Percentiles rank a stretch among this genome's conserved stretches.
Conservation (phyloP, 1,140 invertebrate genomes). For the Anoplophora glabripennis region DNA sequence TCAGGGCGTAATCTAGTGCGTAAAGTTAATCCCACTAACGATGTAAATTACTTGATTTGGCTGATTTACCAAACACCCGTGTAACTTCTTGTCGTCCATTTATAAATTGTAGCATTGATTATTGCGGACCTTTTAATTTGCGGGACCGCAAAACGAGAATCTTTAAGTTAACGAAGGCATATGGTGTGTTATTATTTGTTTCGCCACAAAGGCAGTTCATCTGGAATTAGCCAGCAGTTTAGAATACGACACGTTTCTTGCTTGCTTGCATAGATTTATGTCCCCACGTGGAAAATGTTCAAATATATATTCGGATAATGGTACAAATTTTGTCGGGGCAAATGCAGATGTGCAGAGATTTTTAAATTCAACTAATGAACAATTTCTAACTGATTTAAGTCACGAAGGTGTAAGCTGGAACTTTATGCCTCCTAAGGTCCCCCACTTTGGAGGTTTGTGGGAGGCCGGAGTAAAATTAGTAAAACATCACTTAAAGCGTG, state of each 20-base stretch:
- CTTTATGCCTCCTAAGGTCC: no score
- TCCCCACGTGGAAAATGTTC: conserved; percentile 31
- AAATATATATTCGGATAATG: conserved; percentile 38
- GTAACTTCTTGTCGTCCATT: conserved; percentile 32
- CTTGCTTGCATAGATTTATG: conserved; percentile 46
- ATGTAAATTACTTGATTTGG: neutral
- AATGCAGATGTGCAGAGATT: conserved; percentile 8
- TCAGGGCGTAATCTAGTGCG: conserved; percentile 19
- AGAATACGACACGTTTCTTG: conserved; percentile 43
- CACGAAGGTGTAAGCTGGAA: no score
- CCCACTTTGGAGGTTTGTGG: no score
- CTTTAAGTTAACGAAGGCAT: conserved; percentile 35
- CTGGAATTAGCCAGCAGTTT: conserved; percentile 45
- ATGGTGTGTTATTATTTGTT: conserved; percentile 45
- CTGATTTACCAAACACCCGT: conserved; percentile 1
- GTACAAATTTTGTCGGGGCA: conserved; percentile 36
- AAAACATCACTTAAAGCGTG: no score
- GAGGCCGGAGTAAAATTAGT: no score
- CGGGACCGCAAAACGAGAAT: conserved; percentile 26
- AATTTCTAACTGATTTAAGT: no score
- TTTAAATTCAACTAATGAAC: no score
- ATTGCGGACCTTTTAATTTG: conserved; percentile 45
- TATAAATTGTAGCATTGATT: conserved; percentile 46
- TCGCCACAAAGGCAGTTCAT: conserved; percentile 46
- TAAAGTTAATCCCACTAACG: conserved; percentile 19